Percentiles rank a stretch among this genome's conserved stretches.
Conservation (phyloP, 1,140 invertebrate genomes). For the Laodelphax striatellus region DNA sequence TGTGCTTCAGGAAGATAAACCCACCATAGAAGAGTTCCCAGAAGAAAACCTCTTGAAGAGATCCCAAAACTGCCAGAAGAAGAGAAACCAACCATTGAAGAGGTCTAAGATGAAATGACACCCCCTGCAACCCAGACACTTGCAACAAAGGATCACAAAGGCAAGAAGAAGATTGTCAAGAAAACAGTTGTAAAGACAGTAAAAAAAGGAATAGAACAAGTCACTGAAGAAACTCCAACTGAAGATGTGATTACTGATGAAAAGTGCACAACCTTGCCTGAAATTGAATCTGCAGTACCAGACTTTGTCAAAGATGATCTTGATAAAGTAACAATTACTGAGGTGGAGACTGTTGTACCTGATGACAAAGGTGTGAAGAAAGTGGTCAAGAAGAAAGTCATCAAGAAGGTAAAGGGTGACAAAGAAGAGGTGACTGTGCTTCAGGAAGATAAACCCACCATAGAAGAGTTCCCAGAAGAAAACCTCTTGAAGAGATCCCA, state of each 20-base stretch:
- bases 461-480: background rate
- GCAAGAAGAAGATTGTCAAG: slow-evolving; percentile 31
- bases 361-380: slow-evolving; percentile 16
- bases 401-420: slow-evolving; percentile 8
- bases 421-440: background rate
- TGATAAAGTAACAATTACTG: slow-evolving; percentile 31
- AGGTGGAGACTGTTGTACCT: slow-evolving; percentile 23
- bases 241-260: slow-evolving; percentile 14
- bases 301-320: slow-evolving; percentile 18
- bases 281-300: slow-evolving; percentile 12
- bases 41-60: background rate
- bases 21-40: slow-evolving; percentile 6
- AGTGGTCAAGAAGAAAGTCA: slow-evolving; percentile 22
- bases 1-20: slow-evolving; percentile 6
- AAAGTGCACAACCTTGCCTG: slow-evolving; percentile 9
- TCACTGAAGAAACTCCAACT: slow-evolving; percentile 9
- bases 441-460: background rate
- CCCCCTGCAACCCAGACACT: slow-evolving; percentile 18
- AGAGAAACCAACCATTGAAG: slow-evolving; percentile 12
- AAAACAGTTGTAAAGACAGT: slow-evolving; percentile 25
- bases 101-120: slow-evolving; percentile 12
- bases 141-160: slow-evolving; percentile 10
- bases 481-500: slow-evolving; percentile 2
- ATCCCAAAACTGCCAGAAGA: slow-evolving; percentile 3
- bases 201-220: slow-evolving; percentile 3